phyloP scores from a whole-genome alignment of 2,113 vertebrate species.

The Phalacrocorax pelagicus region DNA sequence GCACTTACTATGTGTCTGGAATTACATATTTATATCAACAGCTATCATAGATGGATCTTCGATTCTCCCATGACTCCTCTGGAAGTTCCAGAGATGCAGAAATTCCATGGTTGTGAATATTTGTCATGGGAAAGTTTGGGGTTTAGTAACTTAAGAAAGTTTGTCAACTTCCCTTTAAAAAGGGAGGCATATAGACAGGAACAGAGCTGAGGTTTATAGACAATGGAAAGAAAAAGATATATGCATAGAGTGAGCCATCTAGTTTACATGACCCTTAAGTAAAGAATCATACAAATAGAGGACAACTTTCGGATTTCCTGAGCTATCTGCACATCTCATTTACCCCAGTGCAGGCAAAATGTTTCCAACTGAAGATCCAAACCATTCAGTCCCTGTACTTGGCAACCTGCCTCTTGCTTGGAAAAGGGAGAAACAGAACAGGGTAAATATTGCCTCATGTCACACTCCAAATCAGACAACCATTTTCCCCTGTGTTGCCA shows the following conservation, averaged over 20 bases:
- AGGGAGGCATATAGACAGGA: background rate
- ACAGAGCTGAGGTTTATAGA: background rate
- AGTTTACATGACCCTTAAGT: background rate
- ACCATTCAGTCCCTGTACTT: background rate
- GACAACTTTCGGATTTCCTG: background rate
- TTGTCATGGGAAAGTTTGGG: background rate
- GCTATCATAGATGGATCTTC: background rate
- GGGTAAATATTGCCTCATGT: slow-evolving; percentile 53
- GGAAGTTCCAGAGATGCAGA: background rate
- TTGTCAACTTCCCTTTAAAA: background rate
- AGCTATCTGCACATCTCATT: background rate
- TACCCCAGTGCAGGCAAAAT: background rate
- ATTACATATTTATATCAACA: background rate
- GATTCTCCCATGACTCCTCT: background rate
- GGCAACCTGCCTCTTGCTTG: slow-evolving; percentile 51
- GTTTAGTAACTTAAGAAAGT: background rate
- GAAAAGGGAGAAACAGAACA: slow-evolving; percentile 32
- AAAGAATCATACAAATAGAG: background rate
- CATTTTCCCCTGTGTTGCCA: slow-evolving; percentile 15
- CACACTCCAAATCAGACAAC: slow-evolving; percentile 32
- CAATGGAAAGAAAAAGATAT: background rate
- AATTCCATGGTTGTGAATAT: background rate
- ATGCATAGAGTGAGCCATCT: background rate
- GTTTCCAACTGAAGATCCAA: slow-evolving; percentile 12
- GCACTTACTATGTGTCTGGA: background rate